phyloP scores from a whole-genome alignment of 2,888 invertebrate species.

The Nomada flava region DNA sequence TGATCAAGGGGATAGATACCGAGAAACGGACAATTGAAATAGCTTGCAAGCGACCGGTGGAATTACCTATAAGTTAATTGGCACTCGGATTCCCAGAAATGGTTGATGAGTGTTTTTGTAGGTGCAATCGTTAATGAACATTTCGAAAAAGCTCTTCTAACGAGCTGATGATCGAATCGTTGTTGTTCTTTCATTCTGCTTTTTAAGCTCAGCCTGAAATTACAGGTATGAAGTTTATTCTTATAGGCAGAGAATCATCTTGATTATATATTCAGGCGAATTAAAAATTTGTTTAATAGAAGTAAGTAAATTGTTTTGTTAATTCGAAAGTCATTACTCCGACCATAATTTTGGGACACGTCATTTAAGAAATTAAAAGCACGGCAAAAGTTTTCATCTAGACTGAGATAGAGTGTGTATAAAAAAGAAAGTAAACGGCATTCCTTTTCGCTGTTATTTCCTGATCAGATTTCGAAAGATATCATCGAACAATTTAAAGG shows the following conservation, averaged over 20 bases:
- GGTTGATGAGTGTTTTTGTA: constrained; percentile 22
- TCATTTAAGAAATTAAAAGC: too few relatives aligned
- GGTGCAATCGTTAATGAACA: constrained; percentile 6
- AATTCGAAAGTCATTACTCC: too few relatives aligned
- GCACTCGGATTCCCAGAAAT: constrained; percentile 27
- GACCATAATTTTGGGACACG: too few relatives aligned
- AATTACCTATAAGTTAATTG: constrained; percentile 15
- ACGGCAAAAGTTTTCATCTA: too few relatives aligned
- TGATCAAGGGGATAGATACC: background rate
- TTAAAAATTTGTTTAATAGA: background rate
- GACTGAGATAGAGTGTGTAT: too few relatives aligned
- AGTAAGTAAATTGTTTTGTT: background rate
- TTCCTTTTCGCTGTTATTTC: too few relatives aligned
- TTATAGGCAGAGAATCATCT: too few relatives aligned
- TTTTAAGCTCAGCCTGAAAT: background rate
- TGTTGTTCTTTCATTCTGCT: too few relatives aligned
- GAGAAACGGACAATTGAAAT: background rate
- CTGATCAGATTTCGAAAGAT: background rate
- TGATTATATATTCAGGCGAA: background rate
- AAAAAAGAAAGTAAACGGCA: too few relatives aligned
- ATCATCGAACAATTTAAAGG: background rate
- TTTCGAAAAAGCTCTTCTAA: background rate
- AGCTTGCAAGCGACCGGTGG: background rate
- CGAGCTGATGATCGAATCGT: background rate
- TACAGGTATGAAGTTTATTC: background rate